Conservation (phyloP, 1,140 invertebrate species). For the Babylonia areolata region DNA sequence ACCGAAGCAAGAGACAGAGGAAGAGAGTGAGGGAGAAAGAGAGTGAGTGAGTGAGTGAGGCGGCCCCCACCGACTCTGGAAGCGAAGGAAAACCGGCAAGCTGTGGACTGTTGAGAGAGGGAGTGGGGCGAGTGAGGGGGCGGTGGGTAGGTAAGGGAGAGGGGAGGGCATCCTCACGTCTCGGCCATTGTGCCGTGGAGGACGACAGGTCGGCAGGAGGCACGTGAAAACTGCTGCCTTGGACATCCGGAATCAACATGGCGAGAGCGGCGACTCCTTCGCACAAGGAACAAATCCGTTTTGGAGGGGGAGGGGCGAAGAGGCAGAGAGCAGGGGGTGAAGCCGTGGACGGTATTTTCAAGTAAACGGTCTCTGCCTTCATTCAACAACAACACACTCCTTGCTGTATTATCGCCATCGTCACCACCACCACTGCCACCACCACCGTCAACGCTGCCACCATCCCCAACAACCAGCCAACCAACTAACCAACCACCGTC, state of each 20-base stretch:
- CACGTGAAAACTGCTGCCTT: conserved; percentile 40
- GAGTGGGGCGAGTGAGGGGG: too few relatives aligned
- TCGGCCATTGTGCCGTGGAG: conserved; percentile 66
- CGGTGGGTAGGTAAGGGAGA: too few relatives aligned
- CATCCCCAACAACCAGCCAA: too few relatives aligned
- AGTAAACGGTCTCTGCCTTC: too few relatives aligned
- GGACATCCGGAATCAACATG: conserved; percentile 34
- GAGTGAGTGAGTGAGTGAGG: neutral
- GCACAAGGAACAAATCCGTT: neutral
- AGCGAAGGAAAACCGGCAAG: too few relatives aligned
- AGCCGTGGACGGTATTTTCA: neutral
- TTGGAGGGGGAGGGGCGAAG: neutral
- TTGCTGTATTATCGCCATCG: neutral
- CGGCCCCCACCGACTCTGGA: too few relatives aligned
- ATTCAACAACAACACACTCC: neutral
- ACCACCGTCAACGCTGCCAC: too few relatives aligned
- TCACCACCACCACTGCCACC: conserved; percentile 13
- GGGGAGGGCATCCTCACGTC: too few relatives aligned
- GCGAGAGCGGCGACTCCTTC: conserved; percentile 15
- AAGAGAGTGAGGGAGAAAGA: conserved; percentile 20
- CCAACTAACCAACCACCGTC: too few relatives aligned
- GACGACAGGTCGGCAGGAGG: conserved; percentile 56
- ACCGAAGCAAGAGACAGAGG: conserved; percentile 24
- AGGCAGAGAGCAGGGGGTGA: neutral
- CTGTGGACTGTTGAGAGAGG: too few relatives aligned